phyloP scores from a whole-genome alignment of 2,888 invertebrate genomes.

The Heliconius hortense region DNA sequence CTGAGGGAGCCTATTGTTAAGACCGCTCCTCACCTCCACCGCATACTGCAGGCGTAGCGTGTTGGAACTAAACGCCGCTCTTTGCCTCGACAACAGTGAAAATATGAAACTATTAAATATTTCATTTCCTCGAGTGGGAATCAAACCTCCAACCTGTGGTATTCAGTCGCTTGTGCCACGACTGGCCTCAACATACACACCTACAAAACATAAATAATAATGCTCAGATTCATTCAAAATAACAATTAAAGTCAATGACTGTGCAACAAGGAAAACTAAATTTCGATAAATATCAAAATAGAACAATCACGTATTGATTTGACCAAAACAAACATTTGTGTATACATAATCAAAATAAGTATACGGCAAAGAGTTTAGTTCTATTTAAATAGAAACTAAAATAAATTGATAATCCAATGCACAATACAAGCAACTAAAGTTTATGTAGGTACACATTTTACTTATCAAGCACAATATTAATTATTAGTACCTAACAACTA shows the following conservation, averaged over 20 bases:
- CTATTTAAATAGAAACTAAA: background rate
- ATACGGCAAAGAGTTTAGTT: background rate
- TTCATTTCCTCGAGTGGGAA: too few species aligned
- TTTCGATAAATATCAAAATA: background rate
- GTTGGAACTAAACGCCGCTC: too few species aligned
- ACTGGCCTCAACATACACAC: too few species aligned
- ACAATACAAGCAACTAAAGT: background rate
- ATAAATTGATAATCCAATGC: background rate
- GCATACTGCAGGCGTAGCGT: too few species aligned
- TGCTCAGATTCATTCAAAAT: background rate
- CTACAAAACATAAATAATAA: background rate
- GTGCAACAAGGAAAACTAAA: conserved; percentile 9
- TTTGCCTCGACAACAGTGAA: too few species aligned
- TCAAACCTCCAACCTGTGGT: too few species aligned
- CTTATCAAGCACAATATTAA: background rate
- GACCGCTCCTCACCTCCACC: too few species aligned
- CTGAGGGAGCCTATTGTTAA: too few species aligned
- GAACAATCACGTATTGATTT: background rate
- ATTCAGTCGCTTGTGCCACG: too few species aligned
- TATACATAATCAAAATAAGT: background rate
- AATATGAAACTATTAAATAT: too few species aligned
- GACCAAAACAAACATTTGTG: conserved; percentile 1
- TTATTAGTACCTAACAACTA: background rate
- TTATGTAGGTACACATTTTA: background rate
- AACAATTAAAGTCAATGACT: conserved; percentile 1